Evolutionary conservation across 2,888 invertebrate species (phyloP), one percentile per base, ranked within the genome.

Genomic region (Drosophila multiciliata): DNA sequence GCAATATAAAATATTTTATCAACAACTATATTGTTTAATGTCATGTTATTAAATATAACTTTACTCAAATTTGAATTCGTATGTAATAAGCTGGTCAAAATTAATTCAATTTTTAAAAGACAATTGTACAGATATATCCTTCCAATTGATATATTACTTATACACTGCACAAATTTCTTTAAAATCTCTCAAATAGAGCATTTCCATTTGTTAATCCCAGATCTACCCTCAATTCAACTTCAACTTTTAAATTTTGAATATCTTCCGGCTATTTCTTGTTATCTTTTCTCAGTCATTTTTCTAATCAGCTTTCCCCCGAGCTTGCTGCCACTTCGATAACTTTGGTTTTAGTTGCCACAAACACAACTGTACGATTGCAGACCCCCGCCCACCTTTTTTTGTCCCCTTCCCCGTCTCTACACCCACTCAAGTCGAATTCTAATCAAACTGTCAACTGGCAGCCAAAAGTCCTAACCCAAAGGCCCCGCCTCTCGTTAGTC

Each of bases 371-470:
- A 74, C 71, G 54, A 6, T 17, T 12, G 29, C 52, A 54, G 17
- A 7, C 3, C n/a, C 1, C 23, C 20, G 6, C 12, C 42, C n/a
- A 29, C 3, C 17, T 17, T 6, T n/a, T n/a, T 20, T 20, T 7
- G 0, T 0, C 11, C 1, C 20, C 9, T 5, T 5, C 0, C 6
- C 7, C 54, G n/a, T 15, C 52, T 11, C 38, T 12, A 15, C 2
- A 1, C 5, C 52, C 20, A 52, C 52, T 38, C 42, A 29, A 52
- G 64, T 61, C 64, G 42, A 82, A 73, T 71, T 76, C 76, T 82
- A 77, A 82, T 80, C 82, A 77, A 82, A 82, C 77, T 82, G 82
- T 82, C 81, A 82, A 79, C 82, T 61, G 66, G 61, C 61, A 58
- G 59, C 64, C 64, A 66, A 58, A 78, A 78, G 75, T 78, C 64